Evolutionary conservation across 2,797 vertebrate species (phyloP).

Genomic region (Gobio occitaniae): DNA sequence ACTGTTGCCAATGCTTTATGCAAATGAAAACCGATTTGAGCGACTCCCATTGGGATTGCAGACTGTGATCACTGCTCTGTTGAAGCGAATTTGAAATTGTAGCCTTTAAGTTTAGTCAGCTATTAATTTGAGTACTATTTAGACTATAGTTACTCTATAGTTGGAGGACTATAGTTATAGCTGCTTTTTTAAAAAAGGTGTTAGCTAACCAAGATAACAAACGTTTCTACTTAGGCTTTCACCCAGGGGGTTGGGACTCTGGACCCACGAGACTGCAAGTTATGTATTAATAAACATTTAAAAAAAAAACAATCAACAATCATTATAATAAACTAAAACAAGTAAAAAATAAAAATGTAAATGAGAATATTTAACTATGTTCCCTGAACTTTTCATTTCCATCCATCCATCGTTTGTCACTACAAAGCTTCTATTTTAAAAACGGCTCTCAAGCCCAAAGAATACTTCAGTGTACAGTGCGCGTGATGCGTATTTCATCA

Average conservation of each 20-base stretch:
- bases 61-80: neutral
- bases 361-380: neutral
- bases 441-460: neutral
- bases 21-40: conserved; percentile 25
- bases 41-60: conserved; percentile 1
- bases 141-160: neutral
- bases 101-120: conserved; percentile 11
- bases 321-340: neutral
- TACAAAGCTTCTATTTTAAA: neutral
- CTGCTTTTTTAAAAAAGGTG: neutral
- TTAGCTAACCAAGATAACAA: neutral
- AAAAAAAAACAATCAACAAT: neutral
- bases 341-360: neutral
- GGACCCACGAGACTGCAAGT: neutral
- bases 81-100: conserved; percentile 1
- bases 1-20: conserved; percentile 22
- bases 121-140: neutral
- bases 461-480: too few relatives aligned
- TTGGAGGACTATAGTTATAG: neutral
- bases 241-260: neutral
- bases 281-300: neutral
- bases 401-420: neutral
- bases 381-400: neutral
- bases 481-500: too few relatives aligned
- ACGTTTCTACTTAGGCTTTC: neutral